Percentiles rank a stretch among this genome's conserved stretches.
These are phyloP conservation scores for Chamaetylas fuelleborni DNA, from an alignment of 2,113 vertebrate genomes.

Conservation along the genomic window DNA sequence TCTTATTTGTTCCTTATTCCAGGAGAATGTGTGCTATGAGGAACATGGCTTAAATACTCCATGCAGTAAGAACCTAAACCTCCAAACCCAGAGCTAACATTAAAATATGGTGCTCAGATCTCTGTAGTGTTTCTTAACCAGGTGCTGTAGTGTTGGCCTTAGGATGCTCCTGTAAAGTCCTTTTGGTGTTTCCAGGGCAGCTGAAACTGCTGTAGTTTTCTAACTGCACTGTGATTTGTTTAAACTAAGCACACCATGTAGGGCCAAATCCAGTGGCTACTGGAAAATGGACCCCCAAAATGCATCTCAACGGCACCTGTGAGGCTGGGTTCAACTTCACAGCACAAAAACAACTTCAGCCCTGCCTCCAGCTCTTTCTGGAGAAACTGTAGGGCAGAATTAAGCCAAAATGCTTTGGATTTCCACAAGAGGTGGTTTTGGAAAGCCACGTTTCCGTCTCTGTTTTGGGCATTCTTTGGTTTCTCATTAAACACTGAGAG, in stretches of 20 bases:
- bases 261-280: not conserved
- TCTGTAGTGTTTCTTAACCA: not conserved
- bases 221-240: not conserved
- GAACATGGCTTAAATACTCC: not conserved
- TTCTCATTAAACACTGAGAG: not conserved
- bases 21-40: not conserved
- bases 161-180: not conserved
- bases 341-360: not conserved
- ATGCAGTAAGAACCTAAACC: not conserved
- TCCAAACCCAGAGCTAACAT: not conserved
- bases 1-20: conserved; percentile 10
- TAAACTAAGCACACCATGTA: not conserved
- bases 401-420: not conserved
- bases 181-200: not conserved
- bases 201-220: not conserved
- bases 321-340: not conserved
- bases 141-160: not conserved
- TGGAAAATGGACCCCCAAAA: not conserved
- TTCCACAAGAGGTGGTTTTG: not conserved
- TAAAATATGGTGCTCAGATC: not conserved
- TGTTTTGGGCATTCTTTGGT: not conserved
- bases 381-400: not conserved
- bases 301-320: not conserved
- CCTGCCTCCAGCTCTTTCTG: not conserved
- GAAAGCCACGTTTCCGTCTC: not conserved